Base-by-base conservation (phyloP, 1,140 invertebrate genomes). In the Araneus ventricosus region DNA sequence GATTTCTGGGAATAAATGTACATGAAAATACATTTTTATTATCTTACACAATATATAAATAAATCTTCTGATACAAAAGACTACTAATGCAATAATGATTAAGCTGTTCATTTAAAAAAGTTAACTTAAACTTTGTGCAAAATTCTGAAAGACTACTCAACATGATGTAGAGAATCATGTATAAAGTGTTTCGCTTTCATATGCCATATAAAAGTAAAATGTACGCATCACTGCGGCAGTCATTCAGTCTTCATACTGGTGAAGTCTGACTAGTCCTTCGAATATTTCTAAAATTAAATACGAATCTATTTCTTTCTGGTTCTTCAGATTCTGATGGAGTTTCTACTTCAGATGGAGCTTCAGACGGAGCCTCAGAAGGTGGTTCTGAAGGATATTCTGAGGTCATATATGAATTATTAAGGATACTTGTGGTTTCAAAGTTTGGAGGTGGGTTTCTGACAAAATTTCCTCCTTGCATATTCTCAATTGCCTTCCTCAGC, bases 401-500 rank as follows among this genome's bases (percentile, higher is more conserved):
- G 17, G 80, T 20, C 24, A 57, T 82, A 61, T 94, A 88, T 4
- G 85, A 41, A 92, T 88, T 93, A 30, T 86, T 87, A 27, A 88
- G 75, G 30, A 94, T 90, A 20, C 88, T 79, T 14, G 63, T 70
- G 27, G 87, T 90, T 85, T 94, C 93, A 94, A 89, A 92, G 17
- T 79, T 79, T 24, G 67, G 14, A 27, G 90, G 63, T 22, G 86
- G 22, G 70, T 89, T 89, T 86, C 93, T 52, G 14, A 89, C 59
- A 63, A 92, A 94, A 88, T 75, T 90, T 14, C 93, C 93, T 45
- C 87, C 57, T 75, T 94, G 93, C 93, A 94, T 94, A 75, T 94
- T 94, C 30, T 94, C 93, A 70, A 94, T 94, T 37, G 93, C 90
- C 92, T 94, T 90, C 45, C 93, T 90, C 7, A 94, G n/a, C 93